phyloP scores from a whole-genome alignment of 2,888 invertebrate species.

The Panopea generosa region DNA sequence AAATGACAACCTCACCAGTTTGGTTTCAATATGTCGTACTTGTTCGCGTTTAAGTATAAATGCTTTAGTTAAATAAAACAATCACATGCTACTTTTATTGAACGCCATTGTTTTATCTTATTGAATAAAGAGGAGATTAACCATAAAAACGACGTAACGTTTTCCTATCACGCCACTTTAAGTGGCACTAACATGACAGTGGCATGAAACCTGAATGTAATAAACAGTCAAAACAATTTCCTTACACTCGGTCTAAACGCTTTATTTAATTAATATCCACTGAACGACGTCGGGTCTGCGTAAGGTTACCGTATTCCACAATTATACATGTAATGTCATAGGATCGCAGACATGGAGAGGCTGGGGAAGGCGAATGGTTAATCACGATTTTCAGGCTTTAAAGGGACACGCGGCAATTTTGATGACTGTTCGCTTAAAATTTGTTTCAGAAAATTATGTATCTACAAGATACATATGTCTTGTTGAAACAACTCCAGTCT shows the following conservation, averaged over 20 bases:
- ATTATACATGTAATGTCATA: too few relatives aligned
- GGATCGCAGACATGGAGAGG: too few relatives aligned
- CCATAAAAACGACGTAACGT: conserved; percentile 43
- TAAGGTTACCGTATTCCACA: too few relatives aligned
- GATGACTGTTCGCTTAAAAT: too few relatives aligned
- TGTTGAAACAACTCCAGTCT: too few relatives aligned
- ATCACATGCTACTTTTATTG: conserved; percentile 6
- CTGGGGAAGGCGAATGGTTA: too few relatives aligned
- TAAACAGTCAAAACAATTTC: conserved; percentile 56
- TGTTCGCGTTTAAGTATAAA: not conserved
- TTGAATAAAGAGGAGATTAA: conserved; percentile 8
- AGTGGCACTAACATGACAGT: conserved; percentile 26
- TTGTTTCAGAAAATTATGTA: too few relatives aligned
- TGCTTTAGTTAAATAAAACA: conserved; percentile 1
- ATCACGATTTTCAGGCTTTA: too few relatives aligned
- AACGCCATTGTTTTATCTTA: conserved; percentile 20
- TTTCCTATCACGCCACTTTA: conserved; percentile 30
- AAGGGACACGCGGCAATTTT: too few relatives aligned
- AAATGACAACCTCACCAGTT: too few relatives aligned
- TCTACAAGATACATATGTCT: too few relatives aligned
- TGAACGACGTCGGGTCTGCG: not conserved
- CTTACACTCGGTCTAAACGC: conserved; percentile 47
- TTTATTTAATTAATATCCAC: conserved; percentile 46
- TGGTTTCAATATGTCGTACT: not conserved
- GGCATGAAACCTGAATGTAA: conserved; percentile 48